These are phyloP conservation scores for Hafferia zeledoni DNA, from an alignment of 2,797 vertebrate genomes.

Conservation along the genomic window DNA sequence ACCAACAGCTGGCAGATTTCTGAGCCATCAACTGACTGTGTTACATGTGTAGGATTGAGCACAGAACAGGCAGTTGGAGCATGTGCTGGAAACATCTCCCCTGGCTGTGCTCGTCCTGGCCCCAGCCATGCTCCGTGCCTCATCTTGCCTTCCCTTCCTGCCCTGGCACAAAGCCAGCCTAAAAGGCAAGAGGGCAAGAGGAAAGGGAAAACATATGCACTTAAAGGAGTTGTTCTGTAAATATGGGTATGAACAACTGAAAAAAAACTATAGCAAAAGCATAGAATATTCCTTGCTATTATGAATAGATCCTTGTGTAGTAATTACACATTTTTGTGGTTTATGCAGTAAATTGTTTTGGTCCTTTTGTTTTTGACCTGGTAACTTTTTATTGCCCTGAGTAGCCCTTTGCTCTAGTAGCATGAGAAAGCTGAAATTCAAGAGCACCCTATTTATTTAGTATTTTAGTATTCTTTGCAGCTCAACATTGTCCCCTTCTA, in stretches of 20 bases:
- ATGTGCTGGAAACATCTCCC: not conserved
- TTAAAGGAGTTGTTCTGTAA: not conserved
- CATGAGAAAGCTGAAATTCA: not conserved
- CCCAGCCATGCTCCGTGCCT: rapidly evolving
- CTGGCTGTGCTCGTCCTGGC: not conserved
- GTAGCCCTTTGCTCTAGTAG: not conserved
- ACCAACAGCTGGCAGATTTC: not conserved
- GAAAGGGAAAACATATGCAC: not conserved
- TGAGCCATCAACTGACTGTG: not conserved
- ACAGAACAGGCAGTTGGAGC: not conserved
- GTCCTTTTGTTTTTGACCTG: not conserved
- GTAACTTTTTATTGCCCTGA: not conserved
- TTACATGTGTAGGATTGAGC: not conserved
- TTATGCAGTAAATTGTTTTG: not conserved
- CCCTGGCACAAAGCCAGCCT: not conserved
- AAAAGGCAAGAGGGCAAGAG: not conserved
- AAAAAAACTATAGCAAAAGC: not conserved
- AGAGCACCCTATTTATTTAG: not conserved
- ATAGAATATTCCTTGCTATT: not conserved
- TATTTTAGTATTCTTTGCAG: not conserved
- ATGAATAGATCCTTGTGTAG: not conserved
- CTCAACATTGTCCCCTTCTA: not conserved
- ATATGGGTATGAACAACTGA: not conserved
- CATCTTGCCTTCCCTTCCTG: not conserved
- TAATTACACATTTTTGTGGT: not conserved